phyloP scores from a whole-genome alignment of 2,888 invertebrate species.

The Gasteruption jaculator region DNA sequence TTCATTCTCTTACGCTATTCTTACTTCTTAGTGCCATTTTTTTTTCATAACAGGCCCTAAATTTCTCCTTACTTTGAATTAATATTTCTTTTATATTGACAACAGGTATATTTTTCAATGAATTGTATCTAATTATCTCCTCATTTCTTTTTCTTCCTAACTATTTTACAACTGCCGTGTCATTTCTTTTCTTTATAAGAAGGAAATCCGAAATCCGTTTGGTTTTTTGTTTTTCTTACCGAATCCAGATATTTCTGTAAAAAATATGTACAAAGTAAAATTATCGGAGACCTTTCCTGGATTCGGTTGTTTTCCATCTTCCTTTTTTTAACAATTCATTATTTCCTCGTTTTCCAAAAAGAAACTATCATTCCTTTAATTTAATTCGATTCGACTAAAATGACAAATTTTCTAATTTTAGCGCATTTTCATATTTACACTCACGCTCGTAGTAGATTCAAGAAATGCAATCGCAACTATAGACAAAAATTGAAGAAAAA shows the following conservation, averaged over 20 bases:
- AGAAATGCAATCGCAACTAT: slow-evolving; percentile 3
- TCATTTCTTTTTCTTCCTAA: slow-evolving; percentile 40
- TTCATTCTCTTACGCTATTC: too few relatives aligned
- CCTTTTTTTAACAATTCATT: not conserved
- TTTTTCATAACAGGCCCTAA: slow-evolving; percentile 42
- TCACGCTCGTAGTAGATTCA: too few relatives aligned
- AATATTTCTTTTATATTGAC: slow-evolving; percentile 49
- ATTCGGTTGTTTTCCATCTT: slow-evolving; percentile 13
- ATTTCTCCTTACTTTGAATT: too few relatives aligned
- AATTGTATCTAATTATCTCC: slow-evolving; percentile 32
- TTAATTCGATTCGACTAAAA: not conserved
- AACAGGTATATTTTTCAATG: slow-evolving; percentile 37
- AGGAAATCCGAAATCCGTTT: too few relatives aligned
- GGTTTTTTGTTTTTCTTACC: too few relatives aligned
- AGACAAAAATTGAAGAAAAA: not conserved
- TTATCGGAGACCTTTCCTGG: slow-evolving; percentile 20
- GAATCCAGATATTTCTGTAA: too few relatives aligned
- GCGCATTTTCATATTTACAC: too few relatives aligned
- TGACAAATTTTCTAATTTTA: too few relatives aligned
- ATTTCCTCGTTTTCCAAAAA: not conserved
- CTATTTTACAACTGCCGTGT: slow-evolving; percentile 39
- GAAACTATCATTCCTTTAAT: not conserved
- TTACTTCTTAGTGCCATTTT: slow-evolving; percentile 33
- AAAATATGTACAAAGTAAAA: too few relatives aligned
- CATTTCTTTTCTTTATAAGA: slow-evolving; percentile 11